Percentiles rank a stretch among this genome's conserved stretches.
These are phyloP conservation scores for Megaptera novaeangliae DNA, from an alignment of 2,113 vertebrate species.

Conservation along the genomic window DNA sequence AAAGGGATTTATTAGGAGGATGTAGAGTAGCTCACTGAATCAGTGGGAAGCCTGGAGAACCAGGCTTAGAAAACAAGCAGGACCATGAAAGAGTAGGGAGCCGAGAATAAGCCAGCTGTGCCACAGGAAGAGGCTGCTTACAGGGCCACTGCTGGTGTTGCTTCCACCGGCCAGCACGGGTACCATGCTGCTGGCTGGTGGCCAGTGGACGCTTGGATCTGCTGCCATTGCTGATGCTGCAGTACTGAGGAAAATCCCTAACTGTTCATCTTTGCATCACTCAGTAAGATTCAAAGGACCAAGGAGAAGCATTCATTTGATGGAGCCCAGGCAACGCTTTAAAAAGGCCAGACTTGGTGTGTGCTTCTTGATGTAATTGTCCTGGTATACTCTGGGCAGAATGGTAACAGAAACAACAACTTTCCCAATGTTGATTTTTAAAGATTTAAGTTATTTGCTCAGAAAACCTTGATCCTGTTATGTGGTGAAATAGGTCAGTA, in stretches of 20 bases:
- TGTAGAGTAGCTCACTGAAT: neutral
- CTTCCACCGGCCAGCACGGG: neutral
- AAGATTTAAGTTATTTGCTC: neutral
- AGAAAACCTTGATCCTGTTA: neutral
- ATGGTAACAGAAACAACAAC: neutral
- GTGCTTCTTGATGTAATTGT: neutral
- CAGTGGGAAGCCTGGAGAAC: neutral
- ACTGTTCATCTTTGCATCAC: neutral
- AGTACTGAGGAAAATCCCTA: neutral
- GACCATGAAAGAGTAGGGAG: neutral
- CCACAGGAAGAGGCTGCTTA: neutral
- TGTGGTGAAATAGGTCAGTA: neutral
- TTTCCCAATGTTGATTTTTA: neutral
- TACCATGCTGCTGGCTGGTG: neutral
- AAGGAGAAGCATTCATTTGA: neutral
- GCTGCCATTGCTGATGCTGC: neutral
- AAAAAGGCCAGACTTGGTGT: neutral
- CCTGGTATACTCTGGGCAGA: neutral
- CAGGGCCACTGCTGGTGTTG: no score
- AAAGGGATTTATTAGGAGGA: neutral
- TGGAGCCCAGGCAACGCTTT: neutral
- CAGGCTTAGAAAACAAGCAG: neutral
- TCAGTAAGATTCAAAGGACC: neutral
- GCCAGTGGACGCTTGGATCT: neutral
- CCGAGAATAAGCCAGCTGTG: neutral